Conservation (phyloP, 2,113 vertebrate genomes). For the Poecilia latipinna region DNA sequence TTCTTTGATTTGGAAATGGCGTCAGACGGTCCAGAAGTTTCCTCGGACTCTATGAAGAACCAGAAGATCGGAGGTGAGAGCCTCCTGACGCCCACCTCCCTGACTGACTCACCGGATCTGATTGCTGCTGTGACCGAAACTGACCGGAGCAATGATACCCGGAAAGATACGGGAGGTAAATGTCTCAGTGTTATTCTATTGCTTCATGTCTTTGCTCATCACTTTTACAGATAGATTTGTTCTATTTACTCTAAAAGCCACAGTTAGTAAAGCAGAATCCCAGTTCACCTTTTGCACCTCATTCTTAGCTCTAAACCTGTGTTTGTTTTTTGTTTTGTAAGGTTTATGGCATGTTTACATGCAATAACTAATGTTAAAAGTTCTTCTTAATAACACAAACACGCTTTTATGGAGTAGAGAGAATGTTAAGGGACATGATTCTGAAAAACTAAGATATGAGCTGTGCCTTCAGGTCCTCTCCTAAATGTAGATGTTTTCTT, state of each 20-base stretch:
- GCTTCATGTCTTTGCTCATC: background rate
- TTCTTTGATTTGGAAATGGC: conserved; percentile 48
- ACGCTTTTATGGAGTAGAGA: too few species aligned
- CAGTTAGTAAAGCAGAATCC: background rate
- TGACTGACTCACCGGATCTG: background rate
- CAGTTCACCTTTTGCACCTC: background rate
- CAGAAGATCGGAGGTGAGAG: background rate
- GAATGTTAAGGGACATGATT: too few species aligned
- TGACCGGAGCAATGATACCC: background rate
- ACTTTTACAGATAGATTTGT: background rate
- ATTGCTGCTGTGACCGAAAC: background rate
- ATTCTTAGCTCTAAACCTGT: background rate
- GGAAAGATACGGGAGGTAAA: conserved; percentile 39
- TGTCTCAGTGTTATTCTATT: background rate
- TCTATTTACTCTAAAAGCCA: background rate
- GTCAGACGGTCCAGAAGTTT: conserved; percentile 13
- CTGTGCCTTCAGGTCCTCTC: too few species aligned
- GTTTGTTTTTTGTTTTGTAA: too few species aligned
- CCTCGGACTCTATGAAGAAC: background rate
- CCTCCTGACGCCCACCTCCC: background rate
- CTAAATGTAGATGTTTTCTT: background rate
- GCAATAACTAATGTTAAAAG: too few species aligned
- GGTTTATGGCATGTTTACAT: too few species aligned
- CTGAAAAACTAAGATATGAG: too few species aligned
- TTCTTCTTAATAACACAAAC: too few species aligned